Evolutionary conservation across 1,140 invertebrate species (phyloP).

Genomic region (Drosophila pruinosa): DNA sequence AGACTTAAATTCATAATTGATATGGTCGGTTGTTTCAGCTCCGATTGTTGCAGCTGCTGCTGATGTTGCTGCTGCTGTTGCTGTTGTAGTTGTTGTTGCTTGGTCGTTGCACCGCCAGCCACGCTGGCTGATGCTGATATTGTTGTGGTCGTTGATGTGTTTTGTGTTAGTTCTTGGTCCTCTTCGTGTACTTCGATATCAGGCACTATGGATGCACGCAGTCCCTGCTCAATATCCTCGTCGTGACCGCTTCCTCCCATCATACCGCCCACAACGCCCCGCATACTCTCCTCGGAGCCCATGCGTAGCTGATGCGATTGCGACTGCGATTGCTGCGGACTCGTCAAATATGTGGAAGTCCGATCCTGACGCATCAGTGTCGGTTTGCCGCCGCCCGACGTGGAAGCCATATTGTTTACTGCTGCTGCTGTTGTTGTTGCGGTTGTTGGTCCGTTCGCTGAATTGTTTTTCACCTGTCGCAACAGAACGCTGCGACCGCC

Average conservation of each 20-base stretch:
- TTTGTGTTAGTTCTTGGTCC: constrained; percentile 78
- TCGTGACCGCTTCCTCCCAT: constrained; percentile 53
- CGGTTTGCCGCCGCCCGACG: constrained; percentile 85
- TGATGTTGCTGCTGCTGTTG: constrained; percentile 23
- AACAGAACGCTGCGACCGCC: constrained; percentile 53
- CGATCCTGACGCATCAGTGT: constrained; percentile 92
- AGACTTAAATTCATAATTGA: constrained; percentile 74
- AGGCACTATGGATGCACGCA: constrained; percentile 89
- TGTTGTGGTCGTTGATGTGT: constrained; percentile 61
- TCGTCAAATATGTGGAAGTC: constrained; percentile 88
- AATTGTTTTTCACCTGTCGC: constrained; percentile 70
- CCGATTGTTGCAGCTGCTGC: constrained; percentile 32
- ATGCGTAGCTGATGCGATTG: constrained; percentile 83
- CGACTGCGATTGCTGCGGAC: constrained; percentile 89
- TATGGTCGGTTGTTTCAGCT: constrained; percentile 75
- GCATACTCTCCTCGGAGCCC: constrained; percentile 89
- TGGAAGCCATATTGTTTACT: constrained; percentile 83
- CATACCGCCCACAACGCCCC: constrained; percentile 7
- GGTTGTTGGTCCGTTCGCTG: constrained; percentile 83
- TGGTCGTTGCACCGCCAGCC: constrained; percentile 19
- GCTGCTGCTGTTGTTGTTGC: not conserved
- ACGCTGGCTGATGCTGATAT: constrained; percentile 54
- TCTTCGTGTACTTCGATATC: constrained; percentile 94
- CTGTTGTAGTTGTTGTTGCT: constrained; percentile 9
- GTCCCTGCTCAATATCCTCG: constrained; percentile 86